These are phyloP conservation scores for Mastomys natalensis DNA, from an alignment of 2,113 vertebrate genomes.

Conservation along the genomic window DNA sequence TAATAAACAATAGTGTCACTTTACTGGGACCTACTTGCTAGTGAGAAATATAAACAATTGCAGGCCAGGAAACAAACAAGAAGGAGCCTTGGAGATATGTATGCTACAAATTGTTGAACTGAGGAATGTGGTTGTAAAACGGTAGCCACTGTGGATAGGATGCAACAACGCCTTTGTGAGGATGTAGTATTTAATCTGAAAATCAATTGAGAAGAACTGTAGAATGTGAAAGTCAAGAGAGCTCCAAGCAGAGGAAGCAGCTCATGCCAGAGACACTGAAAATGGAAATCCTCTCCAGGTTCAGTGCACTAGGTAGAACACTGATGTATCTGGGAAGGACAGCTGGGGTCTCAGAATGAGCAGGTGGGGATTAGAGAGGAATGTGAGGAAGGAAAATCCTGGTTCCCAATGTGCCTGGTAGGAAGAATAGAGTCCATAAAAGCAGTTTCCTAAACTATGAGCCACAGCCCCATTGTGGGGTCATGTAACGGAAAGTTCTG, in stretches of 20 bases:
- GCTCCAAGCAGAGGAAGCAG: neutral
- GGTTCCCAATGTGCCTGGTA: neutral
- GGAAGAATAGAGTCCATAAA: neutral
- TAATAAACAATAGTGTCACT: neutral
- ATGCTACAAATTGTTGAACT: neutral
- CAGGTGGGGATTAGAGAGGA: neutral
- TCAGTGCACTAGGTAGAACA: neutral
- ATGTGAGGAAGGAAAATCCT: neutral
- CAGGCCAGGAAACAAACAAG: neutral
- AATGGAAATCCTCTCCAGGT: neutral
- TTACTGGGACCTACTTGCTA: neutral
- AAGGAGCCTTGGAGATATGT: neutral
- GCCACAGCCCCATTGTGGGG: neutral
- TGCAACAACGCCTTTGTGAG: neutral
- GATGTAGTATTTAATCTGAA: neutral
- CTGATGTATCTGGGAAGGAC: neutral
- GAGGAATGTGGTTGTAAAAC: fast-evolving
- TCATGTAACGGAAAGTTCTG: neutral
- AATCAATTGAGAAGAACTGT: neutral
- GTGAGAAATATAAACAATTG: neutral
- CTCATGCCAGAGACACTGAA: neutral
- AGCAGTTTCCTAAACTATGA: neutral
- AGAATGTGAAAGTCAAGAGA: neutral
- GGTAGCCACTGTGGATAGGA: too few species aligned
- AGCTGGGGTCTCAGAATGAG: neutral